Base-by-base conservation (phyloP, 2,113 vertebrate genomes). In the Sorex araneus region DNA sequence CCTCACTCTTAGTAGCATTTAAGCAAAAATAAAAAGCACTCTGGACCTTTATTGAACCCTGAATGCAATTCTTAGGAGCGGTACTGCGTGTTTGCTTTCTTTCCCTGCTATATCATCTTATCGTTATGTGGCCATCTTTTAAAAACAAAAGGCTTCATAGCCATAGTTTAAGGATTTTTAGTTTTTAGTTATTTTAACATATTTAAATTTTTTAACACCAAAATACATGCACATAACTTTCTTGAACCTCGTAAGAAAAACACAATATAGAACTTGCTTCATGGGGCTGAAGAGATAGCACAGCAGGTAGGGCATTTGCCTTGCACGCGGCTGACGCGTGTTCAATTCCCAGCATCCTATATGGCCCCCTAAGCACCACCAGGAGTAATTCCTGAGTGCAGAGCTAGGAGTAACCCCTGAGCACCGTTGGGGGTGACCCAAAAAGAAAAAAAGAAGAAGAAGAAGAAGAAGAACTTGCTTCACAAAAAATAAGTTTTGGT, bases 21-120 rank as follows among this genome's bases (percentile, higher is more conserved):
- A 74, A 92, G 28, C 32, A 77, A 54, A 76, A 36, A 69, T 21
- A 25, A 27, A 54, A 43, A 63, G 60, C 28, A 21, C 3, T 34
- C 18, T 71, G 23, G n/a, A 45, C 45, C 19, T 93, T 74, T 47
- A 25, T 76, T 71, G 11, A 10, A 32, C 13, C 12, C 32, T 25
- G 36, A 30, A 50, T 50, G 47, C 10, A 66, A 50, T 16, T n/a
- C 9, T 43, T 23, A 28, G 16, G 36, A 45, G n/a, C 28, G 25
- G 13, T 8, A 2, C 34, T 63, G 2, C 1, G 0, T 0, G 0
- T 75, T 34, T 45, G 60, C 40, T 69, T 27, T 45, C 16, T 60
- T 66, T 64, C 57, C 10, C 18, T 79, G 7, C 34, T 50, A 50
- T 40, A 2, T 90, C n/a, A 30, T 21, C 47, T 71, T 16, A 10